Base-by-base conservation (phyloP, 1,140 invertebrate species). In the Leptinotarsa defecta region DNA sequence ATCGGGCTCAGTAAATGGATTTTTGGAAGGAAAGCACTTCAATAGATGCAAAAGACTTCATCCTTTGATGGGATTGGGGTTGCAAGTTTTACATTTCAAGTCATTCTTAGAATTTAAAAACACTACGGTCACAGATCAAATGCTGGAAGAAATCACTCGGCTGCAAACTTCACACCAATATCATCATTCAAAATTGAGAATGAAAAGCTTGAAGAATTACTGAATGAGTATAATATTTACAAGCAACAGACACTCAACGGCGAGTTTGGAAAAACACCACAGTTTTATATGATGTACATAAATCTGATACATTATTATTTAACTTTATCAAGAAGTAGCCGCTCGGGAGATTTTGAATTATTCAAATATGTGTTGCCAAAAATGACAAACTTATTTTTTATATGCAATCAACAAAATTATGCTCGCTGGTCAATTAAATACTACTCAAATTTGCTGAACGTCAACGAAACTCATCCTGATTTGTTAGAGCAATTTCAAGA, bases 211-310 rank as follows among this genome's bases (percentile, higher is more conserved):
- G 20, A 65, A 48, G 65, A 79, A 65, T 24, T 83, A 52, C 67
- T 79, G 65, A 62, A 77, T 34, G 69, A 82, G 13, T 84, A 83
- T 75, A 43, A 74, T 52, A 70, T 73, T 74, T 84, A 75, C 73
- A 74, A 76, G 61, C 15, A 78, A 72, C 67, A 75, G 70, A 82
- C 80, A 67, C 64, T 81, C 4, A 52, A 77, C 61, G 82, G 81
- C 71, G 77, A 79, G 19, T 71, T 81, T 67, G 82, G 84, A 8
- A 84, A 84, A 82, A 86, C 85, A 24, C 48, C 83, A 4, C 83
- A 86, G 62, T 84, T 68, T 65, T 69, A 70, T 69, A 20, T 20
- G 20, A 48, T 73, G 71, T 83, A 84, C 43, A 80, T 84, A 17
- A 78, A 82, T 73, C 72, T 84, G 5, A 63, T 84, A 1, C 17